These are phyloP conservation scores for Calliscelio sp. DNA, from an alignment of 2,888 invertebrate genomes.

Conservation along the genomic window DNA sequence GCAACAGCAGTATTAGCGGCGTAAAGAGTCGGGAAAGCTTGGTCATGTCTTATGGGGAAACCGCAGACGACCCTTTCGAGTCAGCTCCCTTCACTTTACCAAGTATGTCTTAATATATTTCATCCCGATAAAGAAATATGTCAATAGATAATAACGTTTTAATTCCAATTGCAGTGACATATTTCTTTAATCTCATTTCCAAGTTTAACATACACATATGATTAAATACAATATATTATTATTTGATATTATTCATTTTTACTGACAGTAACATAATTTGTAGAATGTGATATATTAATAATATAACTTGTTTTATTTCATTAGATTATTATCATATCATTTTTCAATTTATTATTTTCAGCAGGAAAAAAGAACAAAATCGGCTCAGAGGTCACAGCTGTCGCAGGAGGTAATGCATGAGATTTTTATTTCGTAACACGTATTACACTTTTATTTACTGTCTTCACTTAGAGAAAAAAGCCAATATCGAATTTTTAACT, in stretches of 20 bases:
- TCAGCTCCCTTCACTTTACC: constrained; percentile 93
- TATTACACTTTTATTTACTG: constrained; percentile 60
- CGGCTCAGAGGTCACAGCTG: constrained; percentile 84
- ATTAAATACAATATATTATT: no score
- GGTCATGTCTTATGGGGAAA: constrained; percentile 88
- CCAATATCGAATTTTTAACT: constrained; percentile 48
- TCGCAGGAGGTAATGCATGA: constrained; percentile 86
- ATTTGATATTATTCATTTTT: no score
- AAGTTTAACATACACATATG: no score
- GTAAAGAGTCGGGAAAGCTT: constrained; percentile 90
- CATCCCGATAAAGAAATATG: no score
- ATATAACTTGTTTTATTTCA: no score
- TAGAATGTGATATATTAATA: no score
- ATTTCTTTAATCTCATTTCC: no score
- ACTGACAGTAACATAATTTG: no score
- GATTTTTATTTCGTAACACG: constrained; percentile 74
- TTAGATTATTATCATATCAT: no score
- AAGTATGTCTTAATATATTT: constrained; percentile 86
- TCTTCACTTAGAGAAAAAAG: constrained; percentile 53
- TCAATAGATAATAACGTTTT: no score
- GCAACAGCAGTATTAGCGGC: constrained; percentile 91
- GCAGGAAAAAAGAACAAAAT: constrained; percentile 85
- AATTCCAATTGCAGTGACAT: no score
- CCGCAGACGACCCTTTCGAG: constrained; percentile 92
- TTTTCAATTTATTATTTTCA: constrained; percentile 76